Conservation (phyloP, 1,140 invertebrate genomes). For the Belonocnema kinseyi region DNA sequence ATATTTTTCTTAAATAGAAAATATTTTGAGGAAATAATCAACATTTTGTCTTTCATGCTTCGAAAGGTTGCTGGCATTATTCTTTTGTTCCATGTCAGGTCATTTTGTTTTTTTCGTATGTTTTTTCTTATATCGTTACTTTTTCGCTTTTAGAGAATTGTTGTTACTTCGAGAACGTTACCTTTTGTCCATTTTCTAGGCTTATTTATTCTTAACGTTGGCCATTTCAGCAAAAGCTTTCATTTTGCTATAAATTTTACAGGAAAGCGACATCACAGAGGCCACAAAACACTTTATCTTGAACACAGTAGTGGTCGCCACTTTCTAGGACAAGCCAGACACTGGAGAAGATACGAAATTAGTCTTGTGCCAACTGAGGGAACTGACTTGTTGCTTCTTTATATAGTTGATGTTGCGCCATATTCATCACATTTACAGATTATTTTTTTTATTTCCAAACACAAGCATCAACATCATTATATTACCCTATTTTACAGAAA, state of each 20-base stretch:
- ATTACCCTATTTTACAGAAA: no score
- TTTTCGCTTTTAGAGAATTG: constrained; percentile 32
- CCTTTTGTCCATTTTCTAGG: constrained; percentile 34
- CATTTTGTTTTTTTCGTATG: constrained; percentile 20
- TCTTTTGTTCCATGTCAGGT: constrained; percentile 17
- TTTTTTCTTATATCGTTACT: constrained; percentile 34
- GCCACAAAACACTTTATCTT: constrained; percentile 10
- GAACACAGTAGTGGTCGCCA: background rate
- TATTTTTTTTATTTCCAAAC: no score
- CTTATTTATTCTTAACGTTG: constrained; percentile 38
- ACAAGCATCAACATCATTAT: no score
- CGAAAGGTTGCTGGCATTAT: constrained; percentile 13
- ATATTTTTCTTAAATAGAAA: background rate
- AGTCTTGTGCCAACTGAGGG: background rate
- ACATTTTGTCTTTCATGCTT: background rate
- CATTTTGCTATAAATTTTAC: constrained; percentile 36
- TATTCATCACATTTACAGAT: no score
- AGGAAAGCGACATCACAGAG: constrained; percentile 4
- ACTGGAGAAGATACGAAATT: background rate
- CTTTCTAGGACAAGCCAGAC: background rate
- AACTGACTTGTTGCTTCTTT: constrained; percentile 4
- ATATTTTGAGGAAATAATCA: background rate
- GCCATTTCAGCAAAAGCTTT: constrained; percentile 33
- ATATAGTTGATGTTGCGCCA: background rate
- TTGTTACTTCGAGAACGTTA: constrained; percentile 35